phyloP scores from a whole-genome alignment of 2,113 vertebrate species.

The Nyctereutes procyonoides region DNA sequence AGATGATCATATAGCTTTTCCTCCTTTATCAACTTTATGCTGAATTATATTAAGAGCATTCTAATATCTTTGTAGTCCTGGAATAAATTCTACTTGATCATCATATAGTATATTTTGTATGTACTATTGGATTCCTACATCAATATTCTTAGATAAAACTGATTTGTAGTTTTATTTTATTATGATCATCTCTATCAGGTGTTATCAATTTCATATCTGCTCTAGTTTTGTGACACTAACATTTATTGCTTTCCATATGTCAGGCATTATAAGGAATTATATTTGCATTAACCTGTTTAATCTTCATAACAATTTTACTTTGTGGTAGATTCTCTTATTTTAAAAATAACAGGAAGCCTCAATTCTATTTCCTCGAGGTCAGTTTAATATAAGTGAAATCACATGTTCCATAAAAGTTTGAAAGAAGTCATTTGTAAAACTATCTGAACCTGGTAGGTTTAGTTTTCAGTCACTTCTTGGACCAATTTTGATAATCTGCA shows the following conservation, averaged over 20 bases:
- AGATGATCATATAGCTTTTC: background rate
- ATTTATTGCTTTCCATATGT: background rate
- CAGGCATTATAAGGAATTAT: background rate
- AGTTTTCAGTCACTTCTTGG: background rate
- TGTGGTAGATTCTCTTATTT: background rate
- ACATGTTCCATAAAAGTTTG: background rate
- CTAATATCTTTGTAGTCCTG: background rate
- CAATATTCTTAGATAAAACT: background rate
- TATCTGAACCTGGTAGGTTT: background rate
- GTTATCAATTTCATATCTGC: background rate
- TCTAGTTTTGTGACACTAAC: background rate
- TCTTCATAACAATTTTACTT: background rate
- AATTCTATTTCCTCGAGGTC: background rate
- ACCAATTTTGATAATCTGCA: background rate
- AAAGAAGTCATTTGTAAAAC: background rate
- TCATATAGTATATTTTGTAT: background rate
- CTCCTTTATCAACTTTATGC: background rate
- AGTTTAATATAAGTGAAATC: background rate
- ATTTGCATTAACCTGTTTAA: background rate
- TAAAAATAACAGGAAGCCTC: background rate
- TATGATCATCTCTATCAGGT: background rate
- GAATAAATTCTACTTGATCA: background rate
- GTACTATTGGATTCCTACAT: background rate
- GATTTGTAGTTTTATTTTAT: background rate
- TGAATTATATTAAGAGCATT: constrained; percentile 8